A percentile compares a stretch with the other conserved stretches of the same genome.
These are phyloP conservation scores for Cuculus canorus DNA, from an alignment of 2,797 vertebrate genomes.

Conservation along the genomic window DNA sequence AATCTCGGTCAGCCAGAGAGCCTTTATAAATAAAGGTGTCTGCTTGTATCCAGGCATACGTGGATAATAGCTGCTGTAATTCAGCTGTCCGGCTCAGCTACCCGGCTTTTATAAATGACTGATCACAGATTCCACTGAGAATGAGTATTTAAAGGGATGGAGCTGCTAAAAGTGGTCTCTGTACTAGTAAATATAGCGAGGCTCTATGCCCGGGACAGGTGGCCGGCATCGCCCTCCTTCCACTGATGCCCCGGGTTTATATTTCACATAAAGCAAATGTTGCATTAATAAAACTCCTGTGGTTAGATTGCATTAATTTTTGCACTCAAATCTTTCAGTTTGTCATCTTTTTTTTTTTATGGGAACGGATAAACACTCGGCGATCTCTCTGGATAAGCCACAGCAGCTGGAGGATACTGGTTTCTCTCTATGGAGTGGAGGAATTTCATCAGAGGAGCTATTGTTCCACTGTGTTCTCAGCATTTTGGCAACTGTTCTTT, in stretches of 20 bases:
- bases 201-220: slow-evolving; percentile 37
- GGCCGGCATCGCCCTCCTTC: background rate
- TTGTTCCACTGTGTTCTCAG: slow-evolving; percentile 60
- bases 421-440: slow-evolving; percentile 59
- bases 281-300: slow-evolving; percentile 14
- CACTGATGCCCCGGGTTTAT: background rate
- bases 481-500: slow-evolving; percentile 71
- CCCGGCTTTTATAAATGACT: slow-evolving; percentile 53
- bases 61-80: slow-evolving; percentile 37
- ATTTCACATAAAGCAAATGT: background rate
- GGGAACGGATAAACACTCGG: background rate
- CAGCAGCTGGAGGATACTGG: slow-evolving; percentile 60
- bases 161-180: slow-evolving; percentile 57
- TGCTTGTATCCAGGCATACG: background rate
- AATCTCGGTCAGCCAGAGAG: slow-evolving; percentile 15
- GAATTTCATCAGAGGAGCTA: slow-evolving; percentile 70
- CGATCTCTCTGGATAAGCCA: slow-evolving; percentile 29
- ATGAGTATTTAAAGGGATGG: slow-evolving; percentile 49
- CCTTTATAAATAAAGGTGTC: slow-evolving; percentile 55
- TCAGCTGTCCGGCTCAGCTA: slow-evolving; percentile 56
- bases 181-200: background rate
- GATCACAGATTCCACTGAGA: slow-evolving; percentile 51
- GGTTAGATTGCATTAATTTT: background rate
- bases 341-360: background rate
- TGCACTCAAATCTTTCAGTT: background rate